phyloP scores from a whole-genome alignment of 2,113 vertebrate species.

The Sinocyclocheilus anophthalmus region DNA sequence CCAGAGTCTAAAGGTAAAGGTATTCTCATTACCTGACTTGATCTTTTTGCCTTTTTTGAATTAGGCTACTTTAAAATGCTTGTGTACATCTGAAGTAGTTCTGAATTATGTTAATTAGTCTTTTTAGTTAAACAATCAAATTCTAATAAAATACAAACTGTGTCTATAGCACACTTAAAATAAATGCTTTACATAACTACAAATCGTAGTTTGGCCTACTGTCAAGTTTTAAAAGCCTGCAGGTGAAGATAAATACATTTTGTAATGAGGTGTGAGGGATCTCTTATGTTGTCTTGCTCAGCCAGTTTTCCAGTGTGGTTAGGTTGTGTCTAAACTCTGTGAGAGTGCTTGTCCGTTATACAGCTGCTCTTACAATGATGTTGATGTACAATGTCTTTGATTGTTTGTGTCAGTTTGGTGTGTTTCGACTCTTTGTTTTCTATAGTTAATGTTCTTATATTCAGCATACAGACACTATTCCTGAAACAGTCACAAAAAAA shows the following conservation, averaged over 20 bases:
- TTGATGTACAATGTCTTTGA: background rate
- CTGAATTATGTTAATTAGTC: background rate
- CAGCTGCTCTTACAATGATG: background rate
- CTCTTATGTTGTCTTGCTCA: background rate
- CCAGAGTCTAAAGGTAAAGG: conserved; percentile 87
- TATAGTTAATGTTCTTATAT: too few species aligned
- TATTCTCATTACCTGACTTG: background rate
- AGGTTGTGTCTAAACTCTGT: background rate
- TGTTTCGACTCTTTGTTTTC: background rate
- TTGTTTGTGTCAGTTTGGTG: conserved; percentile 2
- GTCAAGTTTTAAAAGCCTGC: background rate
- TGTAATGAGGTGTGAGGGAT: conserved; percentile 36
- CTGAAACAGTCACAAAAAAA: too few species aligned
- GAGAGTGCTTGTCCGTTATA: background rate
- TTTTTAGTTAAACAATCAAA: background rate
- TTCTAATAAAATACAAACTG: background rate
- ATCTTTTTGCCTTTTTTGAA: background rate
- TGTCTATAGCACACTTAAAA: background rate
- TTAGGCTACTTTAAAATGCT: background rate
- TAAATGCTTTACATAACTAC: background rate
- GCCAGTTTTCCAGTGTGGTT: conserved; percentile 2
- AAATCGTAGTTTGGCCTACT: background rate
- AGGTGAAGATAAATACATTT: background rate
- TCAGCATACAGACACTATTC: too few species aligned
- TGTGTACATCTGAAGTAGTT: background rate